A percentile compares a stretch with the other conserved stretches of the same genome.
phyloP scores from a whole-genome alignment of 2,797 vertebrate genomes.

The Lutjanus campechanus region DNA sequence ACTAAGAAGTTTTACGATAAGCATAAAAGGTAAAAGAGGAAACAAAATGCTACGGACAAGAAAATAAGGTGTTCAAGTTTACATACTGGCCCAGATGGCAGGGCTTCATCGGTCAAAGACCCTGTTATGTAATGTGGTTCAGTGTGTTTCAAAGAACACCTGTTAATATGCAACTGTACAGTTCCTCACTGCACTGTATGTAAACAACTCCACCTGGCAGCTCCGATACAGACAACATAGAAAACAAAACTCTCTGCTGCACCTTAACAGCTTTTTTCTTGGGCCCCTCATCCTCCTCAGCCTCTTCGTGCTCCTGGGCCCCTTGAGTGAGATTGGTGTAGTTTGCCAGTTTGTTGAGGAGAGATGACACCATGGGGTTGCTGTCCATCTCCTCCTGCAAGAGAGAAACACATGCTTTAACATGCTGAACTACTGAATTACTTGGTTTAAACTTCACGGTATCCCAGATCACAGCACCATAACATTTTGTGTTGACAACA shows the following conservation, averaged over 20 bases:
- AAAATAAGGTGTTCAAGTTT: neutral
- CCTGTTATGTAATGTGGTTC: slow-evolving; percentile 40
- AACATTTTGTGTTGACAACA: neutral
- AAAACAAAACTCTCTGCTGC: slow-evolving; percentile 18
- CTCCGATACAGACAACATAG: neutral
- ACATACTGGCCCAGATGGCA: neutral
- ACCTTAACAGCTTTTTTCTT: slow-evolving; percentile 93
- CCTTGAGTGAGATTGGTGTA: slow-evolving; percentile 98
- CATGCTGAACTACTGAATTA: neutral
- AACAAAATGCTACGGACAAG: neutral
- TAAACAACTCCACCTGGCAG: neutral
- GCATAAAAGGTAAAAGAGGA: neutral
- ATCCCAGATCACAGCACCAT: neutral
- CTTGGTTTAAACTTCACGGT: neutral
- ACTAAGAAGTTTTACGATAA: neutral
- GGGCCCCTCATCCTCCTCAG: slow-evolving; percentile 90
- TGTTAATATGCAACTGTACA: slow-evolving; percentile 28
- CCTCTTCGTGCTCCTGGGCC: slow-evolving; percentile 95
- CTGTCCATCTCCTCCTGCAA: slow-evolving; percentile 98
- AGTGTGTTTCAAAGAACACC: slow-evolving; percentile 25
- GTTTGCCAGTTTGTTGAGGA: slow-evolving; percentile 96
- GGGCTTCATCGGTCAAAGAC: slow-evolving; percentile 44
- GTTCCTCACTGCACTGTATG: neutral
- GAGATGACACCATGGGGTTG: slow-evolving; percentile 97
- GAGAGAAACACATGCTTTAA: slow-evolving; percentile 9